These are phyloP conservation scores for Drosophila bocqueti DNA, from an alignment of 1,140 invertebrate species.

Conservation along the genomic window DNA sequence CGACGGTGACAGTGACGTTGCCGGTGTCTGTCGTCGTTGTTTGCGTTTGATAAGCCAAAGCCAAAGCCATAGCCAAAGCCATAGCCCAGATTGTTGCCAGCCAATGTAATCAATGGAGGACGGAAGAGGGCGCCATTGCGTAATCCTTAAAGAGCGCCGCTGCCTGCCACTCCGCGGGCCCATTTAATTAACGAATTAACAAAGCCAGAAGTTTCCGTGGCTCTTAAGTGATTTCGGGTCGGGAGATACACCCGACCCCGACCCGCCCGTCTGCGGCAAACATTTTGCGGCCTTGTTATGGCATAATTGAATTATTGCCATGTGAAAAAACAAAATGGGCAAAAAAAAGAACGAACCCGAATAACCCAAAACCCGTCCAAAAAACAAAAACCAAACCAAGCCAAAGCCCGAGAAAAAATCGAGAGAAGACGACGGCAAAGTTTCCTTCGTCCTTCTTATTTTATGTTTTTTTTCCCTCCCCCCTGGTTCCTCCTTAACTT, in stretches of 20 bases:
- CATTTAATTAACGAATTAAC: slow-evolving; percentile 83
- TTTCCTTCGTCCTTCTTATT: slow-evolving; percentile 57
- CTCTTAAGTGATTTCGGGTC: slow-evolving; percentile 77
- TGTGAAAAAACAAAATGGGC: slow-evolving; percentile 71
- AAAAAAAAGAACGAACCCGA: slow-evolving; percentile 22
- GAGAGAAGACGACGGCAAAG: slow-evolving; percentile 56
- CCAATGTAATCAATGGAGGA: slow-evolving; percentile 75
- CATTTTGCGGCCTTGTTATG: slow-evolving; percentile 80
- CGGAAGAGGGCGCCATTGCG: slow-evolving; percentile 48
- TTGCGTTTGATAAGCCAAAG: slow-evolving; percentile 69
- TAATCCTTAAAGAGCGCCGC: slow-evolving; percentile 73
- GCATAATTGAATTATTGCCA: slow-evolving; percentile 83
- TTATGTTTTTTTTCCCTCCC: slow-evolving; percentile 11
- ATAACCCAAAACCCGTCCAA: slow-evolving; percentile 30
- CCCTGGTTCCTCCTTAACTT: slow-evolving; percentile 20
- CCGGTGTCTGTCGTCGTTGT: slow-evolving; percentile 52
- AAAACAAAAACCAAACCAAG: background rate
- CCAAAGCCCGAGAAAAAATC: background rate
- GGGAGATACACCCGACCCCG: background rate
- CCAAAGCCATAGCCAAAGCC: background rate
- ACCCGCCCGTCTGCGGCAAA: slow-evolving; percentile 32
- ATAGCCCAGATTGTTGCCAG: slow-evolving; percentile 59
- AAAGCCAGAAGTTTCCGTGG: slow-evolving; percentile 80
- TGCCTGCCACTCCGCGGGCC: slow-evolving; percentile 49
- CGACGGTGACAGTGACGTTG: slow-evolving; percentile 13